Evolutionary conservation across 2,113 vertebrate genomes (phyloP), one percentile per base, ranked within the genome.

Genomic region (Myxocyprinus asiaticus): DNA sequence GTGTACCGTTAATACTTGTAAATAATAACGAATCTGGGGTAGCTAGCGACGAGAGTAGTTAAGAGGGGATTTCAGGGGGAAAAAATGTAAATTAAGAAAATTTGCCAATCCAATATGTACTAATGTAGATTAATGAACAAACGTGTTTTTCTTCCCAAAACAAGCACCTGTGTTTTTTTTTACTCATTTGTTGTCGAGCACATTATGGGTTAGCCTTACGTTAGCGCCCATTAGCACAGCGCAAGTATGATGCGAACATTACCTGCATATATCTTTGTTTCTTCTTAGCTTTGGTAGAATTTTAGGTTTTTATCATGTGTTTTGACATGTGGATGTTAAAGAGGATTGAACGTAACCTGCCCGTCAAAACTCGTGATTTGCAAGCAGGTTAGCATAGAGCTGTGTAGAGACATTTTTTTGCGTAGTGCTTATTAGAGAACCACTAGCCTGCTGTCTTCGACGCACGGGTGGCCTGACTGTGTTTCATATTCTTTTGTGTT

Each of bases 1-100:
- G 73, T 64, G 73, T 65, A 53, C 22, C 65, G 73, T 53, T 76
- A 53, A 76, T 65, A 76, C 47, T 63, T 76, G 73, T 76, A 76
- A 76, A 76, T 76, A 76, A 63, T 48, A 9, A 7, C 0, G 7
- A 63, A 65, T 42, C 61, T 42, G 62, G 7, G 22, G 47, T 76
- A 53, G 22, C 17, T 33, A 62, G 14, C 0, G 4, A 64, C 14
- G 47, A 51, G 7, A 51, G 22, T 33, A 33, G 22, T 33, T 33
- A 33, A 33, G 22, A 33, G 22, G 22, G 22, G 22, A 33, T 33
- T 33, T 33, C 22, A 3, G 22, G 22, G 22, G 22, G 22, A 33
- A 33, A 33, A 33, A 33, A 33, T 3, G 22, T 33, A 1, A 43
- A 56, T 9, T 4, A 73, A 17, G 4, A 74, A 33, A 64, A 64